These are phyloP conservation scores for Hemiscyllium ocellatum DNA, from an alignment of 2,113 vertebrate species.

Conservation along the genomic window DNA sequence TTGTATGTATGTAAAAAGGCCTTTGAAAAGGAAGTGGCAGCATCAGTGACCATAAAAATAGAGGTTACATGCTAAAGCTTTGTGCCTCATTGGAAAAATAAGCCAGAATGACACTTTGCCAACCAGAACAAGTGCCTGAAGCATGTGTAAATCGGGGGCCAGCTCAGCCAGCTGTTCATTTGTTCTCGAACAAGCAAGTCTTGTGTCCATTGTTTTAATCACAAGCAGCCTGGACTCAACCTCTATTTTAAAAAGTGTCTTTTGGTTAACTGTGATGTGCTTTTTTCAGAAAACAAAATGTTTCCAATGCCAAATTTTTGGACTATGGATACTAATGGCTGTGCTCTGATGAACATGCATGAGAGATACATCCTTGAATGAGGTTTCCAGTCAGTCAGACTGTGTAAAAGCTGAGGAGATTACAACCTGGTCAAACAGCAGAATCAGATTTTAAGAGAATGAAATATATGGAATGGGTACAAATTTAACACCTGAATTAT, in stretches of 20 bases:
- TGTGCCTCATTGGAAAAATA: background rate
- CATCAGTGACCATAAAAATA: conserved; percentile 11
- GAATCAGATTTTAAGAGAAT: background rate
- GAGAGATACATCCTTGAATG: background rate
- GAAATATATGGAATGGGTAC: background rate
- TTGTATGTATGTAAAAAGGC: background rate
- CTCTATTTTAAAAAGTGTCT: background rate
- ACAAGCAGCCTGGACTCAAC: background rate
- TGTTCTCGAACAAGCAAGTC: background rate
- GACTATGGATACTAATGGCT: background rate
- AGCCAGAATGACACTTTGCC: background rate
- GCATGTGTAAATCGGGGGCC: background rate
- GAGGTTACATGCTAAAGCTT: background rate
- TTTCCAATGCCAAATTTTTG: background rate
- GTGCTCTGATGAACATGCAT: background rate
- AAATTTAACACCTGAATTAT: background rate
- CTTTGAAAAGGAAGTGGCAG: background rate
- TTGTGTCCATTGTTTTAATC: background rate
- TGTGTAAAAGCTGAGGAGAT: background rate
- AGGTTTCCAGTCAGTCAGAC: background rate
- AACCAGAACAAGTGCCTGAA: background rate
- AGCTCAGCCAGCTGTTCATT: background rate
- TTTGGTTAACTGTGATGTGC: background rate
- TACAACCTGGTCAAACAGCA: background rate
- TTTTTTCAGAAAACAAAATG: too few species aligned